Conservation (phyloP, 2,113 vertebrate genomes). For the Axis porcinus region DNA sequence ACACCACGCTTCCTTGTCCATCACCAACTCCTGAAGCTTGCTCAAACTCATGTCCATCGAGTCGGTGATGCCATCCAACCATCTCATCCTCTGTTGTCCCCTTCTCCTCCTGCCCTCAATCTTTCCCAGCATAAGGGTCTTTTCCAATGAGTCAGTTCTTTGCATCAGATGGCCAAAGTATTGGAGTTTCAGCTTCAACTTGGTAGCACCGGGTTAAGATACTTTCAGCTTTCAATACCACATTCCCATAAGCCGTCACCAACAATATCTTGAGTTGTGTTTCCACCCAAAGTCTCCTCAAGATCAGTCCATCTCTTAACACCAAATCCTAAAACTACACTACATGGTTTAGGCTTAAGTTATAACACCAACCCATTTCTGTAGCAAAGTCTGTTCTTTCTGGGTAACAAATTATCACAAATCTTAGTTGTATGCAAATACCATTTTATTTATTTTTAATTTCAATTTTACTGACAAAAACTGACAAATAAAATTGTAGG, state of each 20-base stretch:
- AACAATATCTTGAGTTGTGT: not conserved
- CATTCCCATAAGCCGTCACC: not conserved
- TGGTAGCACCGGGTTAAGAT: not conserved
- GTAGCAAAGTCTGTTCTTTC: not conserved
- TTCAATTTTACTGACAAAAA: not conserved
- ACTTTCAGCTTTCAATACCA: not conserved
- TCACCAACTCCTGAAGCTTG: not conserved
- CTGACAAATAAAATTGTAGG: not conserved
- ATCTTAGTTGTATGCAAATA: not conserved
- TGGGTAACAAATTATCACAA: not conserved
- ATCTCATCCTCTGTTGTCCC: not conserved
- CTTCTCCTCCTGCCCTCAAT: not conserved
- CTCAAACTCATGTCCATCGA: not conserved
- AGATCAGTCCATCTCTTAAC: not conserved
- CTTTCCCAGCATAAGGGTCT: not conserved
- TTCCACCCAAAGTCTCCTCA: not conserved
- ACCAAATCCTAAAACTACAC: not conserved
- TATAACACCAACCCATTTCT: not conserved
- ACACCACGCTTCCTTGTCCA: not conserved
- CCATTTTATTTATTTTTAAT: not conserved
- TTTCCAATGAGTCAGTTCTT: not conserved
- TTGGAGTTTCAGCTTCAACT: not conserved
- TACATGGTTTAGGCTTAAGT: not conserved
- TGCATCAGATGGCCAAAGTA: not conserved
- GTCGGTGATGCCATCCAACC: not conserved